Percentiles rank a stretch among this genome's conserved stretches.
Conservation (phyloP, 53 echinoderm and acorn worm genomes). For the Hippasteria phrygiana region DNA sequence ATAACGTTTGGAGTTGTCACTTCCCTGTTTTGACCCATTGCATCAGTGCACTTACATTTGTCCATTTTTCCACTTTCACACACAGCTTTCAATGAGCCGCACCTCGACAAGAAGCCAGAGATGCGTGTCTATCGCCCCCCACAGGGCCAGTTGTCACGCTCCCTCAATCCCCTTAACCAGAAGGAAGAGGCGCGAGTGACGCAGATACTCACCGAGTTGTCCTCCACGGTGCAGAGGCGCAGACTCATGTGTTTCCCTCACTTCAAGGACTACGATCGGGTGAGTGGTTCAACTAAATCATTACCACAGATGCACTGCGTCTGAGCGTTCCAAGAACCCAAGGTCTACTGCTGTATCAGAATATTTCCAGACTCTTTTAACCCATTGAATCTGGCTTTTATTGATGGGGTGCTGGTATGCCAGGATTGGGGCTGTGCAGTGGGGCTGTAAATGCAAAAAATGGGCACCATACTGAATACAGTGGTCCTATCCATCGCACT, state of each 20-base stretch:
- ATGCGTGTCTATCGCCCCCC: conserved; percentile 89
- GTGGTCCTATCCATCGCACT: no score
- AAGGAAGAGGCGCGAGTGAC: conserved; percentile 74
- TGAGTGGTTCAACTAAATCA: conserved; percentile 28
- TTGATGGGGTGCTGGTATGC: no score
- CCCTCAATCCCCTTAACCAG: conserved; percentile 72
- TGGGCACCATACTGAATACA: no score
- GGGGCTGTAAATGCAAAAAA: no score
- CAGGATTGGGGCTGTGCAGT: no score
- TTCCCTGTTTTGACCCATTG: no score
- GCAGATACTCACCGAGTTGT: conserved; percentile 66
- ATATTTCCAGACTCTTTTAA: no score
- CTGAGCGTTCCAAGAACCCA: no score
- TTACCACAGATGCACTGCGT: no score
- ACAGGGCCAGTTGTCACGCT: conserved; percentile 82
- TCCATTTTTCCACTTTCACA: not conserved
- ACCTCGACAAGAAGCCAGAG: conserved; percentile 97
- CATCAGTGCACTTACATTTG: not conserved
- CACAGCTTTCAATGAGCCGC: conserved; percentile 95
- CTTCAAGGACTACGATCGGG: conserved; percentile 98
- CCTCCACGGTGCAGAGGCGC: conserved; percentile 83
- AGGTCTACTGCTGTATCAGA: no score
- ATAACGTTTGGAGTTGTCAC: no score
- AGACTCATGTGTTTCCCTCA: conserved; percentile 91
- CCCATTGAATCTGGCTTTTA: no score